phyloP scores from a whole-genome alignment of 2,113 vertebrate genomes.

The Galbula dea region DNA sequence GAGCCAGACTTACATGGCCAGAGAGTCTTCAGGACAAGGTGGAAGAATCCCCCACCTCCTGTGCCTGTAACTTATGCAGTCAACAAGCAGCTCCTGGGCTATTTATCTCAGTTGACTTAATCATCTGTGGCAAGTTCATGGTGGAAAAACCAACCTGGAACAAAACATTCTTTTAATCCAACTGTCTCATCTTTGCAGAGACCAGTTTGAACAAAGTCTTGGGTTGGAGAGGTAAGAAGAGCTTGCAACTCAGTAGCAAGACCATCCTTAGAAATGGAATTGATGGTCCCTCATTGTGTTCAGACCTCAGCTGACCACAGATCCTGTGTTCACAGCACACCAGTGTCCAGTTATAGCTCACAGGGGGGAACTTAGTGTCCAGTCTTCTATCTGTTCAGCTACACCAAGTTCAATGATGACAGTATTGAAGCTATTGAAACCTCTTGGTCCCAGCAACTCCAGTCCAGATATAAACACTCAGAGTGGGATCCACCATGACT shows the following conservation, averaged over 20 bases:
- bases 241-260: background rate
- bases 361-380: rapidly evolving
- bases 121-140: background rate
- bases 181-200: background rate
- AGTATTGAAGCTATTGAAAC: background rate
- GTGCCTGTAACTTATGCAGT: background rate
- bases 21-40: background rate
- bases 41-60: background rate
- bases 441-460: background rate
- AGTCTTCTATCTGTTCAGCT: background rate
- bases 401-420: background rate
- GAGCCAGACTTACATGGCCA: conserved; percentile 3
- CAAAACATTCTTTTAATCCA: background rate
- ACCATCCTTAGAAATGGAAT: background rate
- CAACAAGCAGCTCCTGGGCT: background rate
- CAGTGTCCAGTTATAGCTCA: background rate
- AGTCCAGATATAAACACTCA: background rate
- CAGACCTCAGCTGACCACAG: background rate
- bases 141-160: background rate
- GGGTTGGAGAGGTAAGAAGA: background rate
- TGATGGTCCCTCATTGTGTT: background rate
- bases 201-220: background rate
- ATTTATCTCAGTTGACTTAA: background rate
- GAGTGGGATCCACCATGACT: background rate
- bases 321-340: background rate